These are phyloP conservation scores for Mnemiopsis leidyi DNA, from an alignment of 37 sponge, comb jelly and placozoan species.

Conservation along the genomic window DNA sequence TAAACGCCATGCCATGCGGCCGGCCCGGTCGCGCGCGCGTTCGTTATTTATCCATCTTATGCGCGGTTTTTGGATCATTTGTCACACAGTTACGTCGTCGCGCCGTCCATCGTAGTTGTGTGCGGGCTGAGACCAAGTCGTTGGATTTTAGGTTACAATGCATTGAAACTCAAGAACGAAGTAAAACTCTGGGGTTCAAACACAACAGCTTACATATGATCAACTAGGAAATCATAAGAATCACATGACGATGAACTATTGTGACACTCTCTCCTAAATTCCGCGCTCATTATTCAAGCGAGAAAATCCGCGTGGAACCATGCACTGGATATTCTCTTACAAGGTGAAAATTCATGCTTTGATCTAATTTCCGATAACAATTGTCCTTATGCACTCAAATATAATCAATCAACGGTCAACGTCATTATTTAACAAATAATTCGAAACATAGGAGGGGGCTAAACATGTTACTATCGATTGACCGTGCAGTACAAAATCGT, in stretches of 20 bases:
- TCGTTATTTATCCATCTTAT: too few relatives aligned
- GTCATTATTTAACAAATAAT: conserved; percentile 14
- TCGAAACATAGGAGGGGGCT: not conserved
- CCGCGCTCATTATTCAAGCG: not conserved
- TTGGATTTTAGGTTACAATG: too few relatives aligned
- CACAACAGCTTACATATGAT: not conserved
- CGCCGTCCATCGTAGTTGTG: too few relatives aligned
- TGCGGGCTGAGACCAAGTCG: too few relatives aligned
- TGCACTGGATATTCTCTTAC: not conserved
- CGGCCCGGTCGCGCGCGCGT: too few relatives aligned
- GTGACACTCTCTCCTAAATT: not conserved
- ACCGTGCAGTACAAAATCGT: too few relatives aligned
- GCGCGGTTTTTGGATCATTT: too few relatives aligned
- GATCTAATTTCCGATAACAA: not conserved
- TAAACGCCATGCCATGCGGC: too few relatives aligned
- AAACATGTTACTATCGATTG: not conserved
- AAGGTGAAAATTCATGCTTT: not conserved
- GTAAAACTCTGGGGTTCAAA: not conserved
- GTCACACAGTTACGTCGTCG: too few relatives aligned
- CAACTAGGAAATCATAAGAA: not conserved
- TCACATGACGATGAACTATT: not conserved
- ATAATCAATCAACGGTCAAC: conserved; percentile 18
- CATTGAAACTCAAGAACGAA: too few relatives aligned
- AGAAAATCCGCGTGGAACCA: not conserved
- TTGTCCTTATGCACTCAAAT: not conserved